These are phyloP conservation scores for Epirrita christyi DNA, from an alignment of 2,888 invertebrate species.

Conservation along the genomic window DNA sequence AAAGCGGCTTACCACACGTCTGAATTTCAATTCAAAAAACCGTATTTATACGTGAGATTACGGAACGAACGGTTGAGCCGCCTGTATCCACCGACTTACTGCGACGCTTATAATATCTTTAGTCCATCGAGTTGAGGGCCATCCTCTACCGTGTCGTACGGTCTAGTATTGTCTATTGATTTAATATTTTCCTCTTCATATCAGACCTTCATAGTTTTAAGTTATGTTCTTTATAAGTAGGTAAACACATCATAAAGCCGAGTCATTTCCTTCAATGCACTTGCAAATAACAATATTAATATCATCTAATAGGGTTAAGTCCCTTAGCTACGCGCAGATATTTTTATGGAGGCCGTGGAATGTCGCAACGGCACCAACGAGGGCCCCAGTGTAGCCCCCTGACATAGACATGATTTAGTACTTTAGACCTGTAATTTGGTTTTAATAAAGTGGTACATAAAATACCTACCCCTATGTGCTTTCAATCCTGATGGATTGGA, in stretches of 20 bases:
- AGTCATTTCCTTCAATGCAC: neutral
- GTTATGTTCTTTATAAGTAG: neutral
- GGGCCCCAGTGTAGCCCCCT: constrained; percentile 13
- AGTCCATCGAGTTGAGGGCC: no score
- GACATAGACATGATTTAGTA: constrained; percentile 35
- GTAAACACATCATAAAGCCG: constrained; percentile 14
- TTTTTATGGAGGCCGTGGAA: constrained; percentile 37
- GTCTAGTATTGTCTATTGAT: no score
- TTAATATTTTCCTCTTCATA: no score
- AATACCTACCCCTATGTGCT: constrained; percentile 3
- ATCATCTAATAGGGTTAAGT: constrained; percentile 24
- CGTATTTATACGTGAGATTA: no score
- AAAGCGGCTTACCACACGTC: no score
- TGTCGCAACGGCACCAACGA: constrained; percentile 17
- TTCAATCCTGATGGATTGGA: constrained; percentile 12
- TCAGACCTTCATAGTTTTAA: neutral
- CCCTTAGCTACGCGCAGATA: constrained; percentile 30
- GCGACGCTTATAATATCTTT: no score
- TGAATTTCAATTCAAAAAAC: no score
- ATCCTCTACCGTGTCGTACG: no score
- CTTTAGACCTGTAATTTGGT: constrained; percentile 18
- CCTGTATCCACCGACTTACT: no score
- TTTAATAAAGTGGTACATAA: constrained; percentile 18
- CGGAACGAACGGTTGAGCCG: no score
- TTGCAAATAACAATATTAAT: constrained; percentile 21